These are phyloP conservation scores for Drosophila pachea DNA, from an alignment of 1,140 invertebrate genomes.

Conservation along the genomic window DNA sequence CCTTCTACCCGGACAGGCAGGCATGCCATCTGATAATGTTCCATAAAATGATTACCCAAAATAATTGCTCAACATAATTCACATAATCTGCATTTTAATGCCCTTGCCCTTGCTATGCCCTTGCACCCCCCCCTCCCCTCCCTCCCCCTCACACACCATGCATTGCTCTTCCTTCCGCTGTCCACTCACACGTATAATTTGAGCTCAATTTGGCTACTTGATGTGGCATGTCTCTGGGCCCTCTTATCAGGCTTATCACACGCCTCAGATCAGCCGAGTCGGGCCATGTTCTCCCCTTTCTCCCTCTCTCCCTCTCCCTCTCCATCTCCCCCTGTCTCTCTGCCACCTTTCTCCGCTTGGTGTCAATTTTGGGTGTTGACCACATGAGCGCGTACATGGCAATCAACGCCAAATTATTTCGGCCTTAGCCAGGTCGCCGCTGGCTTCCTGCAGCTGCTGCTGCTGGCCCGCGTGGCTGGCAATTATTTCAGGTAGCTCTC, in stretches of 20 bases:
- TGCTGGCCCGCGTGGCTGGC: slow-evolving; percentile 5
- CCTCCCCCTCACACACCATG: no score
- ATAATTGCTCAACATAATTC: slow-evolving; percentile 31
- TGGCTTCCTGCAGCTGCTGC: slow-evolving; percentile 52
- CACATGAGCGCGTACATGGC: slow-evolving; percentile 71
- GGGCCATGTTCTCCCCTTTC: no score
- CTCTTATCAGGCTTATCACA: slow-evolving; percentile 56
- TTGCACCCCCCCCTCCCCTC: no score
- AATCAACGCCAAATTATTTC: slow-evolving; percentile 76
- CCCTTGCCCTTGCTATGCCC: not conserved
- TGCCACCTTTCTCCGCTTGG: slow-evolving; percentile 32
- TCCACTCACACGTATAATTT: slow-evolving; percentile 19
- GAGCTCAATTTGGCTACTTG: slow-evolving; percentile 45
- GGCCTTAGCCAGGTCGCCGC: slow-evolving; percentile 1
- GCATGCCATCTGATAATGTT: slow-evolving; percentile 12
- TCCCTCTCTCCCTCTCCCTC: no score
- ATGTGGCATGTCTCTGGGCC: slow-evolving; percentile 17
- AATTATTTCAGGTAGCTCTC: slow-evolving; percentile 73
- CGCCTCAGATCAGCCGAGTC: slow-evolving; percentile 53
- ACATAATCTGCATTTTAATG: slow-evolving; percentile 40
- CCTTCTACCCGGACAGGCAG: not conserved
- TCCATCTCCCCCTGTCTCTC: no score
- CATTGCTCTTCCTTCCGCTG: no score
- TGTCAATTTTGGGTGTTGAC: slow-evolving; percentile 75
- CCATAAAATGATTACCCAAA: slow-evolving; percentile 38